Evolutionary conservation across 2,888 invertebrate genomes (phyloP).

Genomic region (Alcis repandata): DNA sequence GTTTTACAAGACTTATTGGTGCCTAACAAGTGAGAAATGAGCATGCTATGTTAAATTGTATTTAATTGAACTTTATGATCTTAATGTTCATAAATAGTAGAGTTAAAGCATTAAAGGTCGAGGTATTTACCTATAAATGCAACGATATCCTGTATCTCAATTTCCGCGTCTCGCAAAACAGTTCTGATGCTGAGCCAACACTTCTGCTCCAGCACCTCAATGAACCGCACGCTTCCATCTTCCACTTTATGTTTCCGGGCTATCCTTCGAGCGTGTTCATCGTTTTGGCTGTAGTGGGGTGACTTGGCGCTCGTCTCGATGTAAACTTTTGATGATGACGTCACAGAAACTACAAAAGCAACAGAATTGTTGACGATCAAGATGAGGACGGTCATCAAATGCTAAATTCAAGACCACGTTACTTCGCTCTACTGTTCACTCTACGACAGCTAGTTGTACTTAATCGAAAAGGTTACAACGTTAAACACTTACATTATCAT

Average conservation of each 20-base stretch:
- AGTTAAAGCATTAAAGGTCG: conserved; percentile 33
- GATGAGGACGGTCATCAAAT: conserved; percentile 48
- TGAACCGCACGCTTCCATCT: conserved; percentile 64
- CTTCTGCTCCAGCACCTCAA: conserved; percentile 71
- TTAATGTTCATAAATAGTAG: conserved; percentile 15
- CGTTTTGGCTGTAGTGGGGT: conserved; percentile 80
- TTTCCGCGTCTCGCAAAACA: conserved; percentile 73
- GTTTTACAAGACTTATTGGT: background rate
- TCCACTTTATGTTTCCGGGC: conserved; percentile 47
- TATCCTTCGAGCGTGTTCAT: conserved; percentile 63
- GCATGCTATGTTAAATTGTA: conserved; percentile 12
- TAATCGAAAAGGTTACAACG: conserved; percentile 38
- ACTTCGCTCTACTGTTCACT: conserved; percentile 28
- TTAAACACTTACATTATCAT: conserved; percentile 24
- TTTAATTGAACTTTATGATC: conserved; percentile 6
- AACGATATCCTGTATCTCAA: conserved; percentile 84
- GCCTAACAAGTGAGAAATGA: background rate
- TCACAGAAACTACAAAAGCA: conserved; percentile 82
- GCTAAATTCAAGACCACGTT: conserved; percentile 33
- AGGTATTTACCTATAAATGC: conserved; percentile 77
- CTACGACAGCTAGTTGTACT: conserved; percentile 11
- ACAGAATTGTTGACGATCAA: conserved; percentile 58
- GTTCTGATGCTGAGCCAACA: conserved; percentile 79
- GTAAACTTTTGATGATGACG: conserved; percentile 86
- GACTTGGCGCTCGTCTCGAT: conserved; percentile 78